Base-by-base conservation (phyloP, 2,888 invertebrate species). In the Eutolmus rufibarbis region DNA sequence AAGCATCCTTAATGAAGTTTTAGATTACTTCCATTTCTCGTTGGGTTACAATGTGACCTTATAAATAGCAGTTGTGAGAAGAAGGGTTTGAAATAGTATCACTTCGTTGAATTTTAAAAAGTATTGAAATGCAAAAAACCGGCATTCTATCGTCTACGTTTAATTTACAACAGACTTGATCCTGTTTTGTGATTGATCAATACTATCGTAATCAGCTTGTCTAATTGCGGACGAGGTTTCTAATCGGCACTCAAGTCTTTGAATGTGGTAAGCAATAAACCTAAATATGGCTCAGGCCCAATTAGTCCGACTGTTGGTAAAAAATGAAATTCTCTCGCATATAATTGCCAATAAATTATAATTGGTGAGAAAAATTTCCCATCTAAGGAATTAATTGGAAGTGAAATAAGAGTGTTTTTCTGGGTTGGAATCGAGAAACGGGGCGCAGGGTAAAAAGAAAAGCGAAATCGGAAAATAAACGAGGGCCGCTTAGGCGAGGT, bases 341-440 rank as follows among this genome's bases (percentile, higher is more conserved):
- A 57, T 84, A 66, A 66, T 66, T 66, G 66, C 66, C 84, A 66
- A 84, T 84, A 84, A 84, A 66, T 66, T 66, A 84, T 84, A 84
- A 84, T 57, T 84, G 84, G 66, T 84, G 84, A 84, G 84, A 84
- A 84, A 84, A 84, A 66, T 66, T 84, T 37, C 31, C 23, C 79
- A 51, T 81, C 66, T 66, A 57, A 84, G 84, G 66, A 66, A 14
- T 57, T 84, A 84, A 84, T 84, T 84, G 84, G 66, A 40, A 81
- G 12, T 51, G 84, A 23, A 84, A 40, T 57, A 40, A 66, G 28
- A 84, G 23, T 31, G 23, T 57, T 84, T 76, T 51, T 76, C 76
- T 31, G n/a, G 9, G 37, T 14, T 37, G 37, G 31, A 12, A 1
- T 31, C 34, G 34, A 23, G 16, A 37, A 31, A 76, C 76, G 76